phyloP scores from a whole-genome alignment of 2,888 invertebrate species.

The Leucoma salicis region DNA sequence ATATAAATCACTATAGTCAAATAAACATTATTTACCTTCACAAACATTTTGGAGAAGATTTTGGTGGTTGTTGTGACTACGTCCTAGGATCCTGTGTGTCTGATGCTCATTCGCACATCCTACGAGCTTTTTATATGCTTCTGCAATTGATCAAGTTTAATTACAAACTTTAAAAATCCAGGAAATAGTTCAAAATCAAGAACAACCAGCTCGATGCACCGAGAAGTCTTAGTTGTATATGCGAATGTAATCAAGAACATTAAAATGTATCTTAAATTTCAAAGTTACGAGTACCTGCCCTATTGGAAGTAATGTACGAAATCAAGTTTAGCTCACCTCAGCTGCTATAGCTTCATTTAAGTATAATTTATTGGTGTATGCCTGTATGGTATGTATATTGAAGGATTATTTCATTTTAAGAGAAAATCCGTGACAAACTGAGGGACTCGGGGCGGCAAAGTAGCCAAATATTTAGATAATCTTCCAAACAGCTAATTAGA shows the following conservation, averaged over 20 bases:
- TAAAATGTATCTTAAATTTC: slow-evolving; percentile 12
- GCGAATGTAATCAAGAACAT: slow-evolving; percentile 30
- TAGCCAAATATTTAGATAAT: too few relatives aligned
- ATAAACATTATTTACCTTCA: slow-evolving; percentile 61
- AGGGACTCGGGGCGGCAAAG: too few relatives aligned
- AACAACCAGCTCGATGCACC: slow-evolving; percentile 57
- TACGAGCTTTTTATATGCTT: slow-evolving; percentile 53
- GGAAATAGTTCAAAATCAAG: slow-evolving; percentile 76
- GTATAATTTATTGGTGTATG: neutral
- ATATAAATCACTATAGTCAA: neutral
- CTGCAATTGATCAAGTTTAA: slow-evolving; percentile 53
- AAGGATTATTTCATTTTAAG: too few relatives aligned
- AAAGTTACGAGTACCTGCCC: neutral
- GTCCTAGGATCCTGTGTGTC: slow-evolving; percentile 49
- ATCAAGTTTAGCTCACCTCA: neutral
- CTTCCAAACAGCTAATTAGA: too few relatives aligned
- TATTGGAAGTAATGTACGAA: neutral
- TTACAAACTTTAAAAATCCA: slow-evolving; percentile 59
- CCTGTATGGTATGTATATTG: too few relatives aligned
- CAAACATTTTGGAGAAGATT: slow-evolving; percentile 57
- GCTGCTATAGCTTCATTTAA: neutral
- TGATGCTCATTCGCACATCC: slow-evolving; percentile 45
- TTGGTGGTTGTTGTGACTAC: slow-evolving; percentile 55
- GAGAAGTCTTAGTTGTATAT: slow-evolving; percentile 37
- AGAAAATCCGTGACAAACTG: too few relatives aligned